Conservation (phyloP, 2,888 invertebrate species). For the Keiferia lycopersicella region DNA sequence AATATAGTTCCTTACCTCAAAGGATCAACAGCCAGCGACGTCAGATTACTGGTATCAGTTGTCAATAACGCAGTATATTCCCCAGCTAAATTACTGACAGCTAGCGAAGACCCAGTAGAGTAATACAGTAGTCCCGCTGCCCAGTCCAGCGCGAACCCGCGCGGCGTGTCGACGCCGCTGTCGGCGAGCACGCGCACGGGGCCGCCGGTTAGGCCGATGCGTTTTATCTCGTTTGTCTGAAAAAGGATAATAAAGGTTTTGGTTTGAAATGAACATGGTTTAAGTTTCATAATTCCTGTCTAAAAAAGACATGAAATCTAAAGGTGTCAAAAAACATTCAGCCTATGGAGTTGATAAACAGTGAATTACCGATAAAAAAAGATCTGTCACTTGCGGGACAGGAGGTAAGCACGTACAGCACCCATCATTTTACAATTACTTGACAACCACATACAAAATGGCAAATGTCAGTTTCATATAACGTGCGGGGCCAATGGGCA, state of each 20-base stretch:
- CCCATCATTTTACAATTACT: no score
- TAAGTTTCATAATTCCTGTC: no score
- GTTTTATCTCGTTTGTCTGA: conserved; percentile 85
- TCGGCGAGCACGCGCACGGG: conserved; percentile 84
- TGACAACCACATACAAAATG: no score
- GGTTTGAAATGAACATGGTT: no score
- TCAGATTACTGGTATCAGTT: conserved; percentile 12
- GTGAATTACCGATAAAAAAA: no score
- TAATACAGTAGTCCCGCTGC: conserved; percentile 88
- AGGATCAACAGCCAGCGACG: conserved; percentile 25
- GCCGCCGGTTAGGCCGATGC: conserved; percentile 84
- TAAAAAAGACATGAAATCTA: no score
- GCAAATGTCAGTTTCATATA: no score
- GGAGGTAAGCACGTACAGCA: no score
- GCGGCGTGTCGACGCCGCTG: conserved; percentile 82
- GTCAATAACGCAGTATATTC: conserved; percentile 73
- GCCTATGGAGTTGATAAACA: no score
- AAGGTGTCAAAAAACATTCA: no score
- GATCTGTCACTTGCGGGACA: no score
- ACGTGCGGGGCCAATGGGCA: no score
- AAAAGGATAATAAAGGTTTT: conserved; percentile 5
- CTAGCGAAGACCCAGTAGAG: conserved; percentile 83
- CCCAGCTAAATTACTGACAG: conserved; percentile 86
- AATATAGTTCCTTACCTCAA: conserved; percentile 11
- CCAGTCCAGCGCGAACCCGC: conserved; percentile 92